These are phyloP conservation scores for Melanotaenia boesemani DNA, from an alignment of 2,797 vertebrate species.

Conservation along the genomic window DNA sequence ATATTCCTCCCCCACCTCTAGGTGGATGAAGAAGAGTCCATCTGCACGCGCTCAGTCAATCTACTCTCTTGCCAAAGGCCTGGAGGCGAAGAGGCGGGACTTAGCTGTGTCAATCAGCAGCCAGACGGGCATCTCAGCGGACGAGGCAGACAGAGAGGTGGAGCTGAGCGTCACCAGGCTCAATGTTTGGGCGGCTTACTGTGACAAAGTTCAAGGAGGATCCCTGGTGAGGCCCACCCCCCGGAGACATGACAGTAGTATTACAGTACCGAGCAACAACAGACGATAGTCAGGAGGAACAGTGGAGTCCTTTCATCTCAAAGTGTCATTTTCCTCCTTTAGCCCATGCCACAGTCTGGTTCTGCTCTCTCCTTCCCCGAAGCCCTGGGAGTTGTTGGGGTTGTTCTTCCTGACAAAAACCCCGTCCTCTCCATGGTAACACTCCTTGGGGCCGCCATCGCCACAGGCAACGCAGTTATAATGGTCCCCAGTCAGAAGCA, in stretches of 20 bases:
- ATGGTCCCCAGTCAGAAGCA: slow-evolving; percentile 86
- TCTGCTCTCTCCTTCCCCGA: slow-evolving; percentile 86
- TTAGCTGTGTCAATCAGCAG: slow-evolving; percentile 68
- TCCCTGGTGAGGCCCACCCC: slow-evolving; percentile 77
- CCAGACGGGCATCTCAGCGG: slow-evolving; percentile 71
- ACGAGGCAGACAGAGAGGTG: slow-evolving; percentile 82
- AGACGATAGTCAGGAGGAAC: background rate
- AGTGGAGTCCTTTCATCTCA: background rate
- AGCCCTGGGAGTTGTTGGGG: slow-evolving; percentile 87
- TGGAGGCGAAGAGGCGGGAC: slow-evolving; percentile 81
- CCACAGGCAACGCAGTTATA: slow-evolving; percentile 87
- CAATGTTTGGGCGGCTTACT: slow-evolving; percentile 85
- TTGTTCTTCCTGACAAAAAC: slow-evolving; percentile 84
- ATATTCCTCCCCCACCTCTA: slow-evolving; percentile 32
- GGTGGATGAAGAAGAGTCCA: slow-evolving; percentile 85
- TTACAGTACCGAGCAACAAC: background rate
- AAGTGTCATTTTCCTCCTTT: background rate
- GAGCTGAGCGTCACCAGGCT: slow-evolving; percentile 84
- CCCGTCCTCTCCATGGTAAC: slow-evolving; percentile 89
- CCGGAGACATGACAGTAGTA: background rate
- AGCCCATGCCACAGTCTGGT: slow-evolving; percentile 84
- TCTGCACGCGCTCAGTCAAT: slow-evolving; percentile 84
- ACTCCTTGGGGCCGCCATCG: slow-evolving; percentile 86
- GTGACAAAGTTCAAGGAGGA: slow-evolving; percentile 83
- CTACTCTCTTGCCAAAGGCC: slow-evolving; percentile 80